Base-by-base conservation (phyloP, 2,888 invertebrate genomes). In the Iselma pallidipennis region DNA sequence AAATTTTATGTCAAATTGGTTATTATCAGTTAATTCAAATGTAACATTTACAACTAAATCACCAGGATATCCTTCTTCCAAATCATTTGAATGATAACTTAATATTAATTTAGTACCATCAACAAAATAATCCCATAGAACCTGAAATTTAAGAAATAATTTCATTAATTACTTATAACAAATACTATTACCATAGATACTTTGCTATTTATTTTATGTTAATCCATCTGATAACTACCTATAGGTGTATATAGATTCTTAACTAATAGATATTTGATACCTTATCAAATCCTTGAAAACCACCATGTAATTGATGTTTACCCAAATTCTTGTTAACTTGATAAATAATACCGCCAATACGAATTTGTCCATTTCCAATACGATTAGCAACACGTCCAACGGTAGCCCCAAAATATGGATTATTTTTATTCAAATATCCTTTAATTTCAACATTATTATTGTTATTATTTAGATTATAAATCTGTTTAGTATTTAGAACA, bases 1-100 rank as follows among this genome's bases (percentile, higher is more conserved):
- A 85, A 92, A 94, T 63, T 89, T 86, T 4, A 96, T 87, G 61
- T 86, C 82, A 45, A 98, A 83, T 63, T 88, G 87, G 76, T 95
- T 92, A 66, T 91, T 87, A 25, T 87, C 86, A 6, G 87, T 89
- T 19, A 96, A 84, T 68, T 87, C 86, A 76, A 91, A 96, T 0
- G 84, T 84, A 0, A 91, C 87, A 49, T 88, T 88, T 0, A 88
- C 88, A 69, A 88, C 85, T 9, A 96, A 83, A 48, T 89, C 86
- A 0, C 97, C 97, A 0, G 97, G 97, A 81, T 91, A 98, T 0
- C 95, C 95, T 80, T 96, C 94, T 72, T 94, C 90, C 10, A 89
- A 89, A 69, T 94, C 91, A 4, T 87, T 85, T 51, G 94, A 95
- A 1, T 88, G 81, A 73, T 94, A 89, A 42, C 86, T 88, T 85